These are phyloP conservation scores for Geotrypetes seraphini DNA, from an alignment of 2,797 vertebrate genomes.

Conservation along the genomic window DNA sequence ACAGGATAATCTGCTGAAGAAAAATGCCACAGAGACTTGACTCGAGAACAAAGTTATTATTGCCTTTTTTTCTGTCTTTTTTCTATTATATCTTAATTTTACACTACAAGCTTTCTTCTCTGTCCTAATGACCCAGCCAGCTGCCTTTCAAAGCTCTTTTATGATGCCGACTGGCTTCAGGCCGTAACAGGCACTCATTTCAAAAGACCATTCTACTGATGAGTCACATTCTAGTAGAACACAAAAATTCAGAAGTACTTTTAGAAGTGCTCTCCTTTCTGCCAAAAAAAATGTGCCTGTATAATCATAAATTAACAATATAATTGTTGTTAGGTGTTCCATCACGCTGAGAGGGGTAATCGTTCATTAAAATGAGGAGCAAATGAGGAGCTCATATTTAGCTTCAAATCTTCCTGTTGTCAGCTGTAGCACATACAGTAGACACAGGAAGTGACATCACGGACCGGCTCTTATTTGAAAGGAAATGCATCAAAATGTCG, in stretches of 20 bases:
- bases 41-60: slow-evolving; percentile 23
- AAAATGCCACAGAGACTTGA: slow-evolving; percentile 22
- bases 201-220: slow-evolving; percentile 42
- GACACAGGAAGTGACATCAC: slow-evolving; percentile 30
- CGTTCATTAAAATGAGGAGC: slow-evolving; percentile 13
- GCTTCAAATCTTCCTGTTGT: slow-evolving; percentile 39
- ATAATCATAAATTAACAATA: slow-evolving; percentile 1
- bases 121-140: slow-evolving; percentile 57
- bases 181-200: slow-evolving; percentile 60
- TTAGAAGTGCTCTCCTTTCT: slow-evolving; percentile 18
- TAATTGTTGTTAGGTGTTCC: neutral
- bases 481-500: slow-evolving; percentile 5
- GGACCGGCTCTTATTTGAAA: slow-evolving; percentile 10
- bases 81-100: slow-evolving; percentile 41
- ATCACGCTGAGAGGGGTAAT: neutral
- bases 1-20: slow-evolving; percentile 16
- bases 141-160: slow-evolving; percentile 48
- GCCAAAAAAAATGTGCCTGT: neutral
- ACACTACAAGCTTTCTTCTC: slow-evolving; percentile 61
- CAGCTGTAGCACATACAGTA: neutral
- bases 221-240: slow-evolving; percentile 36
- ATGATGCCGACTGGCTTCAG: slow-evolving; percentile 51
- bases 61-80: too few species aligned
- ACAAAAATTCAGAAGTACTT: slow-evolving; percentile 3
- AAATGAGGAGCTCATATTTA: slow-evolving; percentile 25